Percentiles rank a stretch among this genome's conserved stretches.
phyloP scores from a whole-genome alignment of 53 echinoderm and acorn worm genomes.

The Holothuria leucospilota region DNA sequence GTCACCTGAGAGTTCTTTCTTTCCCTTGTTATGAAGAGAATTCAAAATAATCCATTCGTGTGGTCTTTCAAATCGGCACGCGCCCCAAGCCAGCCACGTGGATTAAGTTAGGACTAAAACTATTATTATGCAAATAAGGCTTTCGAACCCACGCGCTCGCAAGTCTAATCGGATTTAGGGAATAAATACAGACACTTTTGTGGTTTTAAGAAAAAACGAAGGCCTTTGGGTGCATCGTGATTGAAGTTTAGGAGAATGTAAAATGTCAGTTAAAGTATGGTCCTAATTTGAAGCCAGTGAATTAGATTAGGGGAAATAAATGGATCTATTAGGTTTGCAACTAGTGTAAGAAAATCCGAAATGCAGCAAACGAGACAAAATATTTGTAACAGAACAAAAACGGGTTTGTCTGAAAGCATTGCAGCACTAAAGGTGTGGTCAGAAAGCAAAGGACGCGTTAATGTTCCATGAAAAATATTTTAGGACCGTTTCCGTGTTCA shows the following conservation, averaged over 20 bases:
- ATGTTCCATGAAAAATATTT: too few relatives aligned
- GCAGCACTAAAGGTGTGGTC: too few relatives aligned
- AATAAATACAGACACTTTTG: conserved; percentile 8
- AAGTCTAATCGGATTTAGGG: conserved; percentile 42
- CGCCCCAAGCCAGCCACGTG: conserved; percentile 41
- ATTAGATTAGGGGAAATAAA: conserved; percentile 47
- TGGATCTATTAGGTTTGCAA: conserved; percentile 28
- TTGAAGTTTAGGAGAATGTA: conserved; percentile 1
- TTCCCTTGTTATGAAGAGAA: too few relatives aligned
- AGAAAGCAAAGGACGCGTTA: too few relatives aligned
- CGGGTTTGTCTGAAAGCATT: too few relatives aligned
- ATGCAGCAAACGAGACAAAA: not conserved
- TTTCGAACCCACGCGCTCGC: conserved; percentile 37
- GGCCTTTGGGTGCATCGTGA: conserved; percentile 27
- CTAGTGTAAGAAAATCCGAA: not conserved
- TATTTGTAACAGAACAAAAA: too few relatives aligned
- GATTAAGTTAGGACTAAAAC: conserved; percentile 32
- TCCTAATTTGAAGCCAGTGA: conserved; percentile 29
- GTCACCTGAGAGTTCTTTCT: conserved; percentile 1
- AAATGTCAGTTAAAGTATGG: too few relatives aligned
- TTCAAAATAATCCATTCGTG: conserved; percentile 16
- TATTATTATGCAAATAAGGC: conserved; percentile 48
- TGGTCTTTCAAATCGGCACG: conserved; percentile 38
- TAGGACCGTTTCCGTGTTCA: too few relatives aligned
- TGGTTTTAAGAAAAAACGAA: conserved; percentile 16